Evolutionary conservation across 2,113 vertebrate species (phyloP).

Genomic region (Oxygymnocypris stewartii): DNA sequence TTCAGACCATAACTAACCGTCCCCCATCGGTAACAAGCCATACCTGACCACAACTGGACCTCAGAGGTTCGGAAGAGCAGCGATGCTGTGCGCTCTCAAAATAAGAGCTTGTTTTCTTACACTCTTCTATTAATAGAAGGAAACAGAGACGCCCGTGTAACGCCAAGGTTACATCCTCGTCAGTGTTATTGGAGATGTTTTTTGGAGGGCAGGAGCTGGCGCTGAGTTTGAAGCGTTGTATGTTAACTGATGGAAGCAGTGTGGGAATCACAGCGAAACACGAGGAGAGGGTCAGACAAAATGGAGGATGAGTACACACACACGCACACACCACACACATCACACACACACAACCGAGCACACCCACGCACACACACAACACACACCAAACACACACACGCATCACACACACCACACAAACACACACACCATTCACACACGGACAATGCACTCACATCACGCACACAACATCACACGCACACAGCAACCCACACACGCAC

Average conservation of each 20-base stretch:
- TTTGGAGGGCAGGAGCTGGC: not conserved
- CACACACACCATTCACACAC: too few species aligned
- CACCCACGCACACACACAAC: too few species aligned
- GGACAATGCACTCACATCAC: too few species aligned
- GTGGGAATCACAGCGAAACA: not conserved
- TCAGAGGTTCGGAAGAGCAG: conserved; percentile 28
- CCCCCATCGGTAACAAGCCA: conserved; percentile 37
- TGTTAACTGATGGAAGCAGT: not conserved
- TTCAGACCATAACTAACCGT: conserved; percentile 46
- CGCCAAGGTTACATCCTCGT: conserved; percentile 36
- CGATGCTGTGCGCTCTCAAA: not conserved
- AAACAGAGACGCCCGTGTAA: conserved; percentile 23
- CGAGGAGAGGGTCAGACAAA: not conserved
- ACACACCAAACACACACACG: too few species aligned
- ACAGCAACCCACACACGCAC: too few species aligned
- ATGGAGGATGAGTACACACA: not conserved
- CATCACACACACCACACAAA: too few species aligned
- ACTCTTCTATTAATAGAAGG: conserved; percentile 23
- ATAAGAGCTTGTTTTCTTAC: conserved; percentile 18
- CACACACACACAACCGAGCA: too few species aligned
- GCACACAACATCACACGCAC: too few species aligned
- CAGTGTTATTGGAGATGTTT: conserved; percentile 35
- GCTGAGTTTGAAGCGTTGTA: not conserved
- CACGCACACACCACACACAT: not conserved
- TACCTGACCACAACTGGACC: conserved; percentile 38